A percentile compares a stretch with the other conserved stretches of the same genome.
Evolutionary conservation across 2,888 invertebrate species (phyloP).

Genomic region (Bellardia pandia): DNA sequence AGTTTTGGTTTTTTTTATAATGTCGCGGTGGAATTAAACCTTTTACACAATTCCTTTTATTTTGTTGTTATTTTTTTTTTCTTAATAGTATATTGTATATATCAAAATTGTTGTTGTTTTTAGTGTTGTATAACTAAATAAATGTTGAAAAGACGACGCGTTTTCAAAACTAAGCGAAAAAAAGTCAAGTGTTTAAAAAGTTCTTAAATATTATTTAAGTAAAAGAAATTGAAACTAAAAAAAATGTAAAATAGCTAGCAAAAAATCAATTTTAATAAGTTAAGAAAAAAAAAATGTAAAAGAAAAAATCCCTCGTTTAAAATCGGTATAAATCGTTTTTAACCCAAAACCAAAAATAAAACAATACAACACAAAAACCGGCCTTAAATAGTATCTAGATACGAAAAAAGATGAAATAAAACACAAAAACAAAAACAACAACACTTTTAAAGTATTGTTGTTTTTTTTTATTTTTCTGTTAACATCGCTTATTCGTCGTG

Average conservation of each 20-base stretch:
- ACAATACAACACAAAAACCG: conserved; percentile 61
- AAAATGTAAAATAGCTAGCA: conserved; percentile 1
- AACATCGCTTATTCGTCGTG: conserved; percentile 41
- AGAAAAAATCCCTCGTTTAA: conserved; percentile 51
- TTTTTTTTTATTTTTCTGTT: conserved; percentile 45
- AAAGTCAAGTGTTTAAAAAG: conserved; percentile 1
- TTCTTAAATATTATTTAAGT: neutral
- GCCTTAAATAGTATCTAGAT: conserved; percentile 71
- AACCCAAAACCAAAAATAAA: conserved; percentile 36
- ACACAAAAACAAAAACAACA: conserved; percentile 55
- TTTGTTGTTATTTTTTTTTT: conserved; percentile 37
- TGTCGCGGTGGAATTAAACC: conserved; percentile 63
- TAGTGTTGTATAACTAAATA: conserved; percentile 67
- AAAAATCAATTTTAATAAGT: conserved; percentile 12
- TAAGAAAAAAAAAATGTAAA: conserved; percentile 20
- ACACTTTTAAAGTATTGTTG: conserved; percentile 39
- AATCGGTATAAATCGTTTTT: conserved; percentile 52
- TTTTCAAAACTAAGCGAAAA: conserved; percentile 34
- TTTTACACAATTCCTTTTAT: conserved; percentile 59
- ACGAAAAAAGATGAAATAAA: conserved; percentile 45
- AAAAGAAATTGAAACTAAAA: too few species aligned
- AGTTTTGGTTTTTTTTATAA: conserved; percentile 39
- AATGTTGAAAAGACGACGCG: conserved; percentile 37
- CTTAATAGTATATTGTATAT: conserved; percentile 19
- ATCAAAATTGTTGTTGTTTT: conserved; percentile 29